Evolutionary conservation across 2,888 invertebrate species (phyloP).

Genomic region (Dysmachus trigonus): DNA sequence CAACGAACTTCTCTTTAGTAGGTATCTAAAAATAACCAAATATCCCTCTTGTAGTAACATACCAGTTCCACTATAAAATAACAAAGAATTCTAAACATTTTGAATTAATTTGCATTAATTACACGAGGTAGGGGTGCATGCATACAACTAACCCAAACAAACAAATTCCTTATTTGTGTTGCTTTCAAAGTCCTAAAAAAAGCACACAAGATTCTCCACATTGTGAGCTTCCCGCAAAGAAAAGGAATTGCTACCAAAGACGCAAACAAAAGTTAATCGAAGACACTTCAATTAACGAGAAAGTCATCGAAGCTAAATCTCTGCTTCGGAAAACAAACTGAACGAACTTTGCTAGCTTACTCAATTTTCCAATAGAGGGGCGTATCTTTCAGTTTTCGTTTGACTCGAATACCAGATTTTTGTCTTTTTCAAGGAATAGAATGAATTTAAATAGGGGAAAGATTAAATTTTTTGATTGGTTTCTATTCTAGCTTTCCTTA

Average conservation of each 20-base stretch:
- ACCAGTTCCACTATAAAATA: neutral
- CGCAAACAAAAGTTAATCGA: neutral
- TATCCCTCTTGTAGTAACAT: neutral
- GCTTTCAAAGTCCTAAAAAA: neutral
- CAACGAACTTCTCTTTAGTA: neutral
- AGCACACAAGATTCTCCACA: neutral
- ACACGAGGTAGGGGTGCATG: neutral
- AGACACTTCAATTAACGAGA: neutral
- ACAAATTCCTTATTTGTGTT: neutral
- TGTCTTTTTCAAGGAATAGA: too few species aligned
- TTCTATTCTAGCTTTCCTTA: too few species aligned
- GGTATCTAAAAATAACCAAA: neutral
- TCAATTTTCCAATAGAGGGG: neutral
- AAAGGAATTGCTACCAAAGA: neutral
- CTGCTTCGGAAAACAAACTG: neutral
- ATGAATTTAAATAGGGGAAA: neutral
- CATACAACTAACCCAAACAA: neutral
- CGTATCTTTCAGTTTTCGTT: neutral
- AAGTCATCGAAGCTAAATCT: neutral
- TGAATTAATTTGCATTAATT: neutral
- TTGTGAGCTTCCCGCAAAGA: neutral
- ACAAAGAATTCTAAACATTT: neutral
- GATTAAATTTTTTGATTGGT: too few species aligned
- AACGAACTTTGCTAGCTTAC: neutral
- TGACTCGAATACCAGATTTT: too few species aligned